These are phyloP conservation scores for Drosophila ananassae DNA, from an alignment of 1,140 invertebrate genomes.

Conservation along the genomic window DNA sequence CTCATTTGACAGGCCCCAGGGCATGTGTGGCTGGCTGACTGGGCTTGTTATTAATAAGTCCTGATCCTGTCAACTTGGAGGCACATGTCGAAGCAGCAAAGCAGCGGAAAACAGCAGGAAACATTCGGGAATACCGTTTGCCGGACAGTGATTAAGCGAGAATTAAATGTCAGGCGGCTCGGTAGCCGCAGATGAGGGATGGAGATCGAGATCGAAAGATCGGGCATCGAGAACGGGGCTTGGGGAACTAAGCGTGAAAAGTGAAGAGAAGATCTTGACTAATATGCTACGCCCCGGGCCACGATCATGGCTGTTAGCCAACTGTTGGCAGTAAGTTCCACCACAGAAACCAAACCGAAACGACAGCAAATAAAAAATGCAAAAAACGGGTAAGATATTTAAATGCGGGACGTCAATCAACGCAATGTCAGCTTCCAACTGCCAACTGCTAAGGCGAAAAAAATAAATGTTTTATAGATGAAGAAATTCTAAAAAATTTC, in stretches of 20 bases:
- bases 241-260: slow-evolving; percentile 64
- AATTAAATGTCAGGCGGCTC: slow-evolving; percentile 74
- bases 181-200: slow-evolving; percentile 55
- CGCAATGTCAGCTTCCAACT: slow-evolving; percentile 73
- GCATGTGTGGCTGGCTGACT: slow-evolving; percentile 24
- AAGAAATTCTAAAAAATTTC: slow-evolving; percentile 60
- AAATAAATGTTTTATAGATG: slow-evolving; percentile 61
- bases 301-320: slow-evolving; percentile 33
- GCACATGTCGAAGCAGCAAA: slow-evolving; percentile 44
- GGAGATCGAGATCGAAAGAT: slow-evolving; percentile 5
- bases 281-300: slow-evolving; percentile 58
- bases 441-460: slow-evolving; percentile 67
- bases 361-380: slow-evolving; percentile 42
- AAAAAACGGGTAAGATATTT: slow-evolving; percentile 24
- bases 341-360: not conserved
- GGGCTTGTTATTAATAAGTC: slow-evolving; percentile 69
- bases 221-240: slow-evolving; percentile 1
- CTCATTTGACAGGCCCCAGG: slow-evolving; percentile 70
- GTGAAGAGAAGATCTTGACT: slow-evolving; percentile 65
- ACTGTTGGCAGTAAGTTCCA: slow-evolving; percentile 43
- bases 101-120: slow-evolving; percentile 37
- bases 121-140: slow-evolving; percentile 63
- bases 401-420: slow-evolving; percentile 73
- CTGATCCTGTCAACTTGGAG: slow-evolving; percentile 67
- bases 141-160: slow-evolving; percentile 82